Evolutionary conservation across 2,113 vertebrate species (phyloP).

Genomic region (Mola mola): DNA sequence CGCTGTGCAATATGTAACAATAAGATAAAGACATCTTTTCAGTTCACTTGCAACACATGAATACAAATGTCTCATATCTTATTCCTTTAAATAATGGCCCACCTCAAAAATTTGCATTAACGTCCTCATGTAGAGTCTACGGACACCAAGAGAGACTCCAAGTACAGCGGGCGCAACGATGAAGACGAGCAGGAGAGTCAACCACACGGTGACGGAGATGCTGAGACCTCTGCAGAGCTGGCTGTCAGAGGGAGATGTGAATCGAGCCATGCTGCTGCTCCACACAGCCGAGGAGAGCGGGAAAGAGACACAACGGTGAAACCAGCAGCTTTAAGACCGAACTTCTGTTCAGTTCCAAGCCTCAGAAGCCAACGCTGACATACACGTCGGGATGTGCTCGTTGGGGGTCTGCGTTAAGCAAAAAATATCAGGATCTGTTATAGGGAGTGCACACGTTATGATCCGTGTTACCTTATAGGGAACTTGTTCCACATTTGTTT

Average conservation of each 20-base stretch:
- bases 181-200: slow-evolving; percentile 89
- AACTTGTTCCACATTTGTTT: too few species aligned
- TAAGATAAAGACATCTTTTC: too few species aligned
- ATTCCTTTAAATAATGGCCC: slow-evolving; percentile 17
- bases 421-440: slow-evolving; percentile 6
- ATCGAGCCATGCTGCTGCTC: slow-evolving; percentile 65
- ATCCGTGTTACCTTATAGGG: not conserved
- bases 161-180: slow-evolving; percentile 92
- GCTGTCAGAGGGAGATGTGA: slow-evolving; percentile 81
- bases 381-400: slow-evolving; percentile 15
- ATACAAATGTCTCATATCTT: too few species aligned
- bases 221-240: slow-evolving; percentile 88
- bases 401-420: not conserved
- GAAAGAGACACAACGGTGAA: not conserved
- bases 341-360: slow-evolving; percentile 5
- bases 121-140: slow-evolving; percentile 90
- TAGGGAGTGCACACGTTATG: not conserved
- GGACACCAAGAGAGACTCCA: slow-evolving; percentile 90
- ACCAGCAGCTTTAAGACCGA: not conserved
- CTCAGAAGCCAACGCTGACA: not conserved
- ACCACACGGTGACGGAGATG: slow-evolving; percentile 88
- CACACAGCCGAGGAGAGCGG: not conserved
- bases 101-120: slow-evolving; percentile 92
- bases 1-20: too few species aligned
- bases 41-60: not conserved